Base-by-base conservation (phyloP, 1,140 invertebrate species). In the Drosophila bifasciata region DNA sequence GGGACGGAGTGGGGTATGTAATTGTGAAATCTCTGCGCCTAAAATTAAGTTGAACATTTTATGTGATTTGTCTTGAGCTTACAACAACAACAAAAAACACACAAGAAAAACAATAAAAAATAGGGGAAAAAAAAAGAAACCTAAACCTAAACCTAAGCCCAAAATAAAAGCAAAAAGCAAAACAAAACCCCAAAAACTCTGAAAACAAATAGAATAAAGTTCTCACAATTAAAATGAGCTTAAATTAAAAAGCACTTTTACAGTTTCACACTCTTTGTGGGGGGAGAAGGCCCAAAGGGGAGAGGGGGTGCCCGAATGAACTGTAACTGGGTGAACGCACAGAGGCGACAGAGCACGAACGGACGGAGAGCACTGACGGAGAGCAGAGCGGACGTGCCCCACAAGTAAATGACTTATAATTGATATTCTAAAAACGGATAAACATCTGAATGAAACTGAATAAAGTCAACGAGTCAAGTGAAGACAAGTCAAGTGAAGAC, bases 341-440 rank as follows among this genome's bases (percentile, higher is more conserved):
- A 19, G 53, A 57, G 25, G 25, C 19, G 19, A 25, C 28, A 28
- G 68, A 36, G 32, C 28, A 2, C 5, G 75, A 78, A 73, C 51
- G 48, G 41, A 62, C 58, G 16, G 53, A 53, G 25, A 25, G 5
- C 3, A 23, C 28, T 15, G 67, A 25, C 5, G 21, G 5, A 5
- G 28, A 28, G 3, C 32, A 13, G 44, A 59, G 64, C 74, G 73
- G 68, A 85, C 79, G 79, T 89, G 85, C 69, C 52, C 57, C 81
- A 63, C 77, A 78, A 78, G 70, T 77, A 89, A 89, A 89, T 89
- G 80, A 89, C 74, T 79, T 89, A 89, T 89, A 89, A 89, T 89
- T 89, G 85, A 86, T 89, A 89, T 89, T 89, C 85, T 67, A 72
- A 81, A 89, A 89, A 89, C 80, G 85, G 86, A 86, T 86, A 86